Evolutionary conservation across 1,140 invertebrate species (phyloP).

Genomic region (Zaprionus lachaisei): DNA sequence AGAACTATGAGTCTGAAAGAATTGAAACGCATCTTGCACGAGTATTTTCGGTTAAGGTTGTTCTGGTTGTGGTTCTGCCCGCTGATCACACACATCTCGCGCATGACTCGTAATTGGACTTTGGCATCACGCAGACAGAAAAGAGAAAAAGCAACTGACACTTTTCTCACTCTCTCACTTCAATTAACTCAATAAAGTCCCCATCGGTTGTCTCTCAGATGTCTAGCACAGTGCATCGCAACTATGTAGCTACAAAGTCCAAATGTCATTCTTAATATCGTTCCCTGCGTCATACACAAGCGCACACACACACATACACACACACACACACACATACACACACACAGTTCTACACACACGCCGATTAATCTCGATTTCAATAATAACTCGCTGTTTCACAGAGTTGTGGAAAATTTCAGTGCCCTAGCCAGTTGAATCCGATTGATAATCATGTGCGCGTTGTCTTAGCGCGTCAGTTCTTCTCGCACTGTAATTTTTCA

Average conservation of each 20-base stretch:
- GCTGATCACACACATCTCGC: slow-evolving; percentile 67
- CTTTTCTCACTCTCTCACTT: slow-evolving; percentile 22
- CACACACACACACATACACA: slow-evolving; percentile 1
- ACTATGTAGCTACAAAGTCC: slow-evolving; percentile 57
- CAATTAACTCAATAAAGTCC: slow-evolving; percentile 43
- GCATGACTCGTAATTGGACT: slow-evolving; percentile 77
- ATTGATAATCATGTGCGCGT: slow-evolving; percentile 17
- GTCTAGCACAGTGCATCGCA: slow-evolving; percentile 52
- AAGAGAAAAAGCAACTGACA: slow-evolving; percentile 18
- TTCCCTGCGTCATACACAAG: slow-evolving; percentile 30
- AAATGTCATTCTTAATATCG: slow-evolving; percentile 47
- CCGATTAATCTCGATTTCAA: slow-evolving; percentile 44
- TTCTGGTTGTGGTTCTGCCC: slow-evolving; percentile 5
- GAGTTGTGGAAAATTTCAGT: slow-evolving; percentile 28
- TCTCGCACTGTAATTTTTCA: slow-evolving; percentile 11
- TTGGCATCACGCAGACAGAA: slow-evolving; percentile 40
- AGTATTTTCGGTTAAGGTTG: slow-evolving; percentile 7
- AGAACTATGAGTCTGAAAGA: neutral
- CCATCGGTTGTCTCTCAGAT: slow-evolving; percentile 54
- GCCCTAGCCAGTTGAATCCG: slow-evolving; percentile 1
- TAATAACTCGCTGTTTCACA: slow-evolving; percentile 27
- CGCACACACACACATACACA: neutral
- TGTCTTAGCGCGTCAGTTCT: slow-evolving; percentile 25
- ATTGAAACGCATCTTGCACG: slow-evolving; percentile 27
- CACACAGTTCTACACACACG: slow-evolving; percentile 4